Conservation (phyloP, 1,140 invertebrate species). For the Caenorhabditis remanei region DNA sequence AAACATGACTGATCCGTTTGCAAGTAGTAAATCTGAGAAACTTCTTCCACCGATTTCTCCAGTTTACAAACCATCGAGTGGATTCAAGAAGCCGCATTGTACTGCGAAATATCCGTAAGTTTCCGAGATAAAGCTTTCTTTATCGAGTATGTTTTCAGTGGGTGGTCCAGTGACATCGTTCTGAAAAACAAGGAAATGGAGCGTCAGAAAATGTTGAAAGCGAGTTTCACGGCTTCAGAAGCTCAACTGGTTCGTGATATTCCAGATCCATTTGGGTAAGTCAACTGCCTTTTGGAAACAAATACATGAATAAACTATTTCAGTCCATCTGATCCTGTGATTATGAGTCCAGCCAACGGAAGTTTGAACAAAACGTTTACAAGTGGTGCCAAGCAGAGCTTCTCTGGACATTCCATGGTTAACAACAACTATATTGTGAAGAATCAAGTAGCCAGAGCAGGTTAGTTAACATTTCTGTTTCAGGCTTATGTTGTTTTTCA, state of each 20-base stretch:
- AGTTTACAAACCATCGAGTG: background rate
- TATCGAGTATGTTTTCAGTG: background rate
- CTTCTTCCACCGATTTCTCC: background rate
- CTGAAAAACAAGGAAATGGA: background rate
- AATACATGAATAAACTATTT: background rate
- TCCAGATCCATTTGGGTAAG: background rate
- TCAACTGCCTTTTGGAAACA: background rate
- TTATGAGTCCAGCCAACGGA: constrained; percentile 19
- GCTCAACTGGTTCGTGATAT: background rate
- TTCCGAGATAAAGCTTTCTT: background rate
- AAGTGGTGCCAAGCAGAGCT: constrained; percentile 1
- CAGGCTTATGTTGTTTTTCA: too few species aligned
- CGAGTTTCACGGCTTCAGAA: background rate
- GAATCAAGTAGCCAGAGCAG: background rate
- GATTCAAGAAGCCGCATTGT: background rate
- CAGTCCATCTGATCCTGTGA: background rate
- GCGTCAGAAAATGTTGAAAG: background rate
- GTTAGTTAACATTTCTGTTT: background rate
- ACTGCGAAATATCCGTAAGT: constrained; percentile 35
- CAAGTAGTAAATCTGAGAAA: background rate
- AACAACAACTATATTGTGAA: background rate
- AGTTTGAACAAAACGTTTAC: background rate
- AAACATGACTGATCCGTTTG: constrained; percentile 20
- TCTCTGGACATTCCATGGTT: background rate
- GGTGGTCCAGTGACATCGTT: background rate